phyloP scores from a whole-genome alignment of 2,888 invertebrate species.

The Amorpha juglandis region DNA sequence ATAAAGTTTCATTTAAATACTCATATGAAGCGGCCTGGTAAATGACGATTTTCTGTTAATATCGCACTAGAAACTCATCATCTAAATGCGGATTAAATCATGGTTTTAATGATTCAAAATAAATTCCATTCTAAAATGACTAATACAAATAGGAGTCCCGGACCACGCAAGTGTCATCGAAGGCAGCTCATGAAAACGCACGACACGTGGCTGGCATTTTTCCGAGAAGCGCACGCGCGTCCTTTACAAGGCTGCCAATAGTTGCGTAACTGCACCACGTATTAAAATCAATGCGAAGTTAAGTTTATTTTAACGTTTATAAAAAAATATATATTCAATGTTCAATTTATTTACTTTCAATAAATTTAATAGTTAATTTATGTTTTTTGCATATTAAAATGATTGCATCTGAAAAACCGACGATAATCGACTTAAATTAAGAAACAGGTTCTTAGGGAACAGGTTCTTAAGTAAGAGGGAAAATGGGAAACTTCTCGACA shows the following conservation, averaged over 20 bases:
- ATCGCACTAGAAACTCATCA: too few relatives aligned
- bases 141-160: neutral
- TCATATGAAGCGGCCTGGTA: too few relatives aligned
- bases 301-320: slow-evolving; percentile 18
- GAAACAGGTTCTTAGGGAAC: too few relatives aligned
- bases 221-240: slow-evolving; percentile 61
- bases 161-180: slow-evolving; percentile 26
- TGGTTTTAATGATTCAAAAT: neutral
- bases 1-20: too few relatives aligned
- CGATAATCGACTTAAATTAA: too few relatives aligned
- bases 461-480: too few relatives aligned
- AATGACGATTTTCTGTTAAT: too few relatives aligned
- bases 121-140: neutral
- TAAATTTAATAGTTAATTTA: too few relatives aligned
- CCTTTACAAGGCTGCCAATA: slow-evolving; percentile 76
- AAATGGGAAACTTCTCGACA: too few relatives aligned
- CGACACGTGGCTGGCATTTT: slow-evolving; percentile 52
- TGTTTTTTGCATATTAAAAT: too few relatives aligned
- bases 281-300: slow-evolving; percentile 16
- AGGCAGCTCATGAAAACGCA: slow-evolving; percentile 55
- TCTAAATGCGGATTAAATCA: too few relatives aligned
- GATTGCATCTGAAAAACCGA: too few relatives aligned
- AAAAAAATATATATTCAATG: neutral
- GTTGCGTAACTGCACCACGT: slow-evolving; percentile 50
- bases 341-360: neutral